Evolutionary conservation across 2,797 vertebrate species (phyloP).

Genomic region (Pelodytes ibericus): DNA sequence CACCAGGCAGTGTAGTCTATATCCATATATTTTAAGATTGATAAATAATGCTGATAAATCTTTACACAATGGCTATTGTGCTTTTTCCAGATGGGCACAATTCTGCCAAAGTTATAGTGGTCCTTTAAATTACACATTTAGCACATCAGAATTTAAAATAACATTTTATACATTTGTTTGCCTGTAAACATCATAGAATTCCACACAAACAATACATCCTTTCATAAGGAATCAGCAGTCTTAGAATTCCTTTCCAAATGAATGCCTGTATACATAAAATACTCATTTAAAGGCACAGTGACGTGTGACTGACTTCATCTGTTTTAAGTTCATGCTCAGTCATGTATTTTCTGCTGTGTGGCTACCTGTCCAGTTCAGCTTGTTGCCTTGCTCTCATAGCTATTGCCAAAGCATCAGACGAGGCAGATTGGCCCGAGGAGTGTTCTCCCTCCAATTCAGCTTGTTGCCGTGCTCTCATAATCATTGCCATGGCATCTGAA

Average conservation of each 20-base stretch:
- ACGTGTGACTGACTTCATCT: neutral
- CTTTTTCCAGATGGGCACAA: no score
- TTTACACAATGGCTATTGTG: no score
- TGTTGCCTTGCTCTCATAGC: conserved; percentile 57
- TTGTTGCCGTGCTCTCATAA: conserved; percentile 32
- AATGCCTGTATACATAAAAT: neutral
- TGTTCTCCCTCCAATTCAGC: accelerated
- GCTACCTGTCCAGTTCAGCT: conserved; percentile 18
- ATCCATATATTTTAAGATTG: no score
- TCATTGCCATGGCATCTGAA: conserved; percentile 41
- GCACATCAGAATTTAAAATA: no score
- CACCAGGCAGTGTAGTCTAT: no score
- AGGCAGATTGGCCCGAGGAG: accelerated
- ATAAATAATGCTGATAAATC: no score
- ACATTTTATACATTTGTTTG: no score
- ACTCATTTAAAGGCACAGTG: neutral
- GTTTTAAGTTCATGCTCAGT: neutral
- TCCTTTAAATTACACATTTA: no score
- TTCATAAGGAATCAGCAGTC: no score
- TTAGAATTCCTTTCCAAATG: neutral
- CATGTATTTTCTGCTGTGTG: neutral
- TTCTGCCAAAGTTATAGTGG: no score
- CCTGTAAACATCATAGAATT: neutral
- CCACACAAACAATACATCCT: neutral
- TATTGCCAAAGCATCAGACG: conserved; percentile 43